These are phyloP conservation scores for Spinus pinus DNA, from an alignment of 2,797 vertebrate species.

Conservation along the genomic window DNA sequence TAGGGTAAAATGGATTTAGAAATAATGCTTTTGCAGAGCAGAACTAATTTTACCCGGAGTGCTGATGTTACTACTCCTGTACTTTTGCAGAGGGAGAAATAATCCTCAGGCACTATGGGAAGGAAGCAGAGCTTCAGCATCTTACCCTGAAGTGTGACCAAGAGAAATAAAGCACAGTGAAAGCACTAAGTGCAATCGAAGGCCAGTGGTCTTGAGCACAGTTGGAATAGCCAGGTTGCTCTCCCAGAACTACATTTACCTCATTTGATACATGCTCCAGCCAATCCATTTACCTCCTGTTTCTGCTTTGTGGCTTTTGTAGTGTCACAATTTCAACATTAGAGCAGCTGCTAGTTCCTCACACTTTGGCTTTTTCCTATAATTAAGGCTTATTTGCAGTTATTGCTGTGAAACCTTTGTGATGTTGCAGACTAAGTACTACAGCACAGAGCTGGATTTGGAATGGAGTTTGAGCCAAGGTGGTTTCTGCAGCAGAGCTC, in stretches of 20 bases:
- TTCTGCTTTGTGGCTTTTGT: not conserved
- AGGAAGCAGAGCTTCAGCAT: not conserved
- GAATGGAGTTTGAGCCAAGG: not conserved
- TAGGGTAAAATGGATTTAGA: not conserved
- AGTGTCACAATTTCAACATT: not conserved
- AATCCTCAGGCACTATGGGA: not conserved
- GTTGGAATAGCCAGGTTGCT: not conserved
- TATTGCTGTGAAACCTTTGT: not conserved
- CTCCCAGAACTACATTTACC: not conserved
- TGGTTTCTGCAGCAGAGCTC: not conserved
- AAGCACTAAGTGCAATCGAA: not conserved
- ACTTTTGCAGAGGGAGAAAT: not conserved
- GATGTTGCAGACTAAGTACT: not conserved
- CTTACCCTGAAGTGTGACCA: not conserved
- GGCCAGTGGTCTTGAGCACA: not conserved
- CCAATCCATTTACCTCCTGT: not conserved
- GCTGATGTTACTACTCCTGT: not conserved
- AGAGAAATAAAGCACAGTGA: not conserved
- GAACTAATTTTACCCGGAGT: not conserved
- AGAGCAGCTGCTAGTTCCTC: not conserved
- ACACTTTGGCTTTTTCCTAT: not conserved
- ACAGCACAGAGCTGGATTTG: not conserved
- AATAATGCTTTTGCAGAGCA: not conserved
- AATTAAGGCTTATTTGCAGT: not conserved
- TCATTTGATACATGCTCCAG: not conserved